Conservation (phyloP, 1,140 invertebrate species). For the Chlorops oryzae region DNA sequence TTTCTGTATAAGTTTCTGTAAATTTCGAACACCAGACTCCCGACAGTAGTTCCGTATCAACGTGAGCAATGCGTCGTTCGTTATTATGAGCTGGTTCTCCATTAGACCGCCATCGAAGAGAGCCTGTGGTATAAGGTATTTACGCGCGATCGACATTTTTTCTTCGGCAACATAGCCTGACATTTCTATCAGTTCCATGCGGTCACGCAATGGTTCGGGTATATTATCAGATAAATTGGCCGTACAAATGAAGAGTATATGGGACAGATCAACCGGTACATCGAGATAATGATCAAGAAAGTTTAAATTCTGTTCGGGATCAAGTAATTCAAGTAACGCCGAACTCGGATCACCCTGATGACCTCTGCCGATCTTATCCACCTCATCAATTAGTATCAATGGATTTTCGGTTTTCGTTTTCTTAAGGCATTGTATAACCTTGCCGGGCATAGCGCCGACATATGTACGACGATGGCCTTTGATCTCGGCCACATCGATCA, state of each 20-base stretch:
- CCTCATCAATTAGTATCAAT: conserved; percentile 92
- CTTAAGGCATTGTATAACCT: conserved; percentile 95
- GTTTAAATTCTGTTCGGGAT: conserved; percentile 94
- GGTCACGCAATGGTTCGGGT: conserved; percentile 86
- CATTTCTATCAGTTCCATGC: conserved; percentile 99
- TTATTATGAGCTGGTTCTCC: conserved; percentile 62
- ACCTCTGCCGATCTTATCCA: conserved; percentile 76
- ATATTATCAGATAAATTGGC: conserved; percentile 94
- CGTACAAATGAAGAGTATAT: conserved; percentile 93
- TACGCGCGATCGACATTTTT: conserved; percentile 89
- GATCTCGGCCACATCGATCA: conserved; percentile 98
- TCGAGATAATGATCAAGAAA: conserved; percentile 96
- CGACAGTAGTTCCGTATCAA: conserved; percentile 89
- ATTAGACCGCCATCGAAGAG: conserved; percentile 70
- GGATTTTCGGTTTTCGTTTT: conserved; percentile 97
- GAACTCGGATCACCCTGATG: conserved; percentile 93
- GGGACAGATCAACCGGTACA: conserved; percentile 90
- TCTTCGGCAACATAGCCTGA: conserved; percentile 95
- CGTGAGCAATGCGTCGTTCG: conserved; percentile 62
- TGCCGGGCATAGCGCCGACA: conserved; percentile 98
- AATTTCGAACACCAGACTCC: conserved; percentile 88
- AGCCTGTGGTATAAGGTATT: conserved; percentile 84
- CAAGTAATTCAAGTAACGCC: conserved; percentile 86
- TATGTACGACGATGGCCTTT: conserved; percentile 94
- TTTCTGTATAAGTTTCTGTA: conserved; percentile 97